Percentiles rank a stretch among this genome's conserved stretches.
These are phyloP conservation scores for Arremon aurantiirostris DNA, from an alignment of 2,797 vertebrate genomes.

Conservation along the genomic window DNA sequence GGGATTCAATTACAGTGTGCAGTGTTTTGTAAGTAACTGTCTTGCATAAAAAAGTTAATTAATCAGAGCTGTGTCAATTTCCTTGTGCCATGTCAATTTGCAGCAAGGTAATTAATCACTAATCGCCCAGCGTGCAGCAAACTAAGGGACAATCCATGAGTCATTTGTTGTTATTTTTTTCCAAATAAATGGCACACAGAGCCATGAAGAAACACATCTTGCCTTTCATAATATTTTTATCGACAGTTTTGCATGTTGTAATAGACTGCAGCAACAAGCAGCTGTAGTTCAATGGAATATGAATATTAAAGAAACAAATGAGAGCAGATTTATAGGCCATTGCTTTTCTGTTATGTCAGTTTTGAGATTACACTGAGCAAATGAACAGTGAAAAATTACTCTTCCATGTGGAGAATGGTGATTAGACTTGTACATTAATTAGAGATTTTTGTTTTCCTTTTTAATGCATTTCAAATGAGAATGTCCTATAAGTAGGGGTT, in stretches of 20 bases:
- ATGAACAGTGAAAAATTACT: conserved; percentile 86
- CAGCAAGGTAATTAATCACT: conserved; percentile 87
- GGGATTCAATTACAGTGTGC: conserved; percentile 78
- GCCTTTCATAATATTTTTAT: conserved; percentile 84
- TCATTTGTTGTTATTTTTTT: conserved; percentile 76
- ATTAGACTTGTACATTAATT: conserved; percentile 90
- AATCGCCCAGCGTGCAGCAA: conserved; percentile 78
- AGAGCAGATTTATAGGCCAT: conserved; percentile 83
- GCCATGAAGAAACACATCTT: conserved; percentile 75
- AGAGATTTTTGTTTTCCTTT: conserved; percentile 81
- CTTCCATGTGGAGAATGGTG: conserved; percentile 84
- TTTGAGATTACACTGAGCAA: conserved; percentile 83
- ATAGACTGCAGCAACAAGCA: conserved; percentile 78
- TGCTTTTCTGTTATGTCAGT: conserved; percentile 82
- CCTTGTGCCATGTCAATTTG: conserved; percentile 83
- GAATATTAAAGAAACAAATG: conserved; percentile 86
- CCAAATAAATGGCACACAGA: conserved; percentile 74
- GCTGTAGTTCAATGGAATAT: conserved; percentile 80
- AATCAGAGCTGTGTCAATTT: conserved; percentile 86
- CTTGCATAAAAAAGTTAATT: conserved; percentile 84
- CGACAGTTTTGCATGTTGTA: conserved; percentile 79
- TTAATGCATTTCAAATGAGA: conserved; percentile 82
- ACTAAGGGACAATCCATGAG: conserved; percentile 73
- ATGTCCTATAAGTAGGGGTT: conserved; percentile 68
- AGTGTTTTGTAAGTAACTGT: conserved; percentile 80